Evolutionary conservation across 2,888 invertebrate genomes (phyloP), one percentile per base, ranked within the genome.

Genomic region (Oeneis ivallda): DNA sequence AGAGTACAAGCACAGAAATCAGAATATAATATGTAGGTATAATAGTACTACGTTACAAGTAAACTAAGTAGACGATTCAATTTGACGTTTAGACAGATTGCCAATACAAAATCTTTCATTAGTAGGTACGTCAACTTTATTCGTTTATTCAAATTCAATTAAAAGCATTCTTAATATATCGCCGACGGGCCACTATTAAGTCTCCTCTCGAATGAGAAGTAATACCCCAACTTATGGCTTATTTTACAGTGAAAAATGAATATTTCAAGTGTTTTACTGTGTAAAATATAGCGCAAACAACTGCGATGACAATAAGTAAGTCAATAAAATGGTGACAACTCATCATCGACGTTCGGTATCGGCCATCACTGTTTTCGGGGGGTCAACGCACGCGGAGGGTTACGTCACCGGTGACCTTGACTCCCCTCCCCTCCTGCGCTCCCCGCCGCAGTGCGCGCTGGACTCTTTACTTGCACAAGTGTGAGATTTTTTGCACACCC

Each of bases 331-430:
- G 41, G 52, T 62, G 70, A 67, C 70, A 69, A 70, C 68, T 67
- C 72, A 72, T 65, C 70, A 65, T 64, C 68, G 72, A 69, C 66
- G 68, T 67, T 72, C 78, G 76, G 77, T 79, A 66, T 72, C 78
- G 76, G 77, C 79, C 82, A 79, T 79, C 75, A 77, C 77, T 75
- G 77, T 76, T 77, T 78, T 87, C 80, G 84, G 85, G 86, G 85
- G 92, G 90, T 91, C 90, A 87, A 82, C 85, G 88, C 74, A 84
- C 89, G 81, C 79, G 71, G 70, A 66, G 79, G 79, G 79, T 89
- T 89, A 91, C 92, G 92, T 91, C 90, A 92, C 79, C 67, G 76
- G 79, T 89, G 92, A 92, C 92, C 92, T 92, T 92, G 92, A 87
- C 82, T 86, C 81, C 26, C 15, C 11, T 11, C 49, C 76, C 69